These are phyloP conservation scores for Rhadinocentrus ornatus DNA, from an alignment of 2,797 vertebrate genomes.

Conservation along the genomic window DNA sequence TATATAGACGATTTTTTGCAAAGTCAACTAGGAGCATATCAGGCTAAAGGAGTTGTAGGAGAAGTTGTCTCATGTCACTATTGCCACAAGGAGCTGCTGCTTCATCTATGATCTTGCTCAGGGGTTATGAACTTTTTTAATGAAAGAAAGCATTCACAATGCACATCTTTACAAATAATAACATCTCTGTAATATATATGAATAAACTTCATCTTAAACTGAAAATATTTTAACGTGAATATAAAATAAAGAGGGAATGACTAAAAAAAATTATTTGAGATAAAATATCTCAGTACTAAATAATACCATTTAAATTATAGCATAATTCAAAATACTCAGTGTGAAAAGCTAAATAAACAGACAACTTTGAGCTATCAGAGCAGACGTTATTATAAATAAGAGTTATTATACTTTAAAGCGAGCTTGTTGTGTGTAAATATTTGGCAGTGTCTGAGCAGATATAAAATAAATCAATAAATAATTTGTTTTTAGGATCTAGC, in stretches of 20 bases:
- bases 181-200: not conserved
- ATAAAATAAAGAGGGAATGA: not conserved
- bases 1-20: not conserved
- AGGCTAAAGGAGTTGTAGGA: not conserved
- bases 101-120: not conserved
- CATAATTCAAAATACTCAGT: not conserved
- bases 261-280: not conserved
- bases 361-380: not conserved
- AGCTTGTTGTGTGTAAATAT: not conserved
- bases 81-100: not conserved
- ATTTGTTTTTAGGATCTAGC: not conserved
- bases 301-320: not conserved
- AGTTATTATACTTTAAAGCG: not conserved
- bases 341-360: not conserved
- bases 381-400: not conserved
- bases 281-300: not conserved
- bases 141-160: not conserved
- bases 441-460: not conserved
- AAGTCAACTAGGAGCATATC: not conserved
- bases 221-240: not conserved
- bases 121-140: not conserved
- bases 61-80: not conserved
- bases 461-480: constrained; percentile 1
- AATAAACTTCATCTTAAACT: not conserved
- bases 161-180: not conserved